These are phyloP conservation scores for Drosophila neocordata DNA, from an alignment of 1,140 invertebrate species.

Conservation along the genomic window DNA sequence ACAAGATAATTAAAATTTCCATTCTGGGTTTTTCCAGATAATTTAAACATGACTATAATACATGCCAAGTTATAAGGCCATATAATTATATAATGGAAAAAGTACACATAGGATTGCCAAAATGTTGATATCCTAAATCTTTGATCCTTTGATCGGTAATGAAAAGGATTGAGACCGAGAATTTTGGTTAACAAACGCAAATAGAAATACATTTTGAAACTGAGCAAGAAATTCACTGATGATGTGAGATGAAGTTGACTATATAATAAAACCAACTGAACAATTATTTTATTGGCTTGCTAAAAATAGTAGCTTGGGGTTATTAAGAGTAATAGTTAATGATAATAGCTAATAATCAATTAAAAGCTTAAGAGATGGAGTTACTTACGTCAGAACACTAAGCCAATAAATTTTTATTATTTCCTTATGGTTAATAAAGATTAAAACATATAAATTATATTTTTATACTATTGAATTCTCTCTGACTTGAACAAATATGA, in stretches of 20 bases:
- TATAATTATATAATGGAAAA: background rate
- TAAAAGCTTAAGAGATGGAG: too few relatives aligned
- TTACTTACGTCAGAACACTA: too few relatives aligned
- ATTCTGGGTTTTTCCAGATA: background rate
- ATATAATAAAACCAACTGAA: background rate
- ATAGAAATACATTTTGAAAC: background rate
- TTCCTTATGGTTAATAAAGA: too few relatives aligned
- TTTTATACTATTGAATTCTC: too few relatives aligned
- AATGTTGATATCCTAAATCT: background rate
- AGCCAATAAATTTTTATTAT: too few relatives aligned
- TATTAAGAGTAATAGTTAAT: too few relatives aligned
- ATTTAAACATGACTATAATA: background rate
- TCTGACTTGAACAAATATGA: too few relatives aligned
- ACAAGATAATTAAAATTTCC: background rate
- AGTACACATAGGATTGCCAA: background rate
- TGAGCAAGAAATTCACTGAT: too few relatives aligned
- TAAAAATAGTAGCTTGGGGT: background rate
- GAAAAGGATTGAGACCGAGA: background rate
- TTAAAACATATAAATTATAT: too few relatives aligned
- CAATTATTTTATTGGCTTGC: background rate
- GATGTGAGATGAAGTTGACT: background rate
- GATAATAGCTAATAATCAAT: too few relatives aligned
- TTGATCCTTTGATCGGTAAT: background rate
- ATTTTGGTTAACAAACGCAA: background rate
- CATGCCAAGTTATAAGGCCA: background rate